These are phyloP conservation scores for Tyrophagus putrescentiae DNA, from an alignment of 1,140 invertebrate genomes.

Conservation along the genomic window DNA sequence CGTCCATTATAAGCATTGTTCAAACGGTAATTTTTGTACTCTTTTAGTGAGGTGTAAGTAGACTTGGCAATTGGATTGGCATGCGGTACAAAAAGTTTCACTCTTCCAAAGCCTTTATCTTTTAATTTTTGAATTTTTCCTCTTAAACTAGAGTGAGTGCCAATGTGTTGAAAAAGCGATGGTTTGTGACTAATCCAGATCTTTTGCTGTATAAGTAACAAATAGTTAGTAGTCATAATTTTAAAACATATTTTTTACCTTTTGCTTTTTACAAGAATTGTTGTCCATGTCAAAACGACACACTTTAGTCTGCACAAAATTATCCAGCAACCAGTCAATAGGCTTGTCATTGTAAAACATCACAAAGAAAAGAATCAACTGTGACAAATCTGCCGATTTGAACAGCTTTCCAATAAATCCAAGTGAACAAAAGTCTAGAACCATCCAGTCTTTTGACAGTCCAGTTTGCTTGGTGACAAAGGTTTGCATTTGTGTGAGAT, in stretches of 20 bases:
- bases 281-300: conserved; percentile 66
- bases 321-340: conserved; percentile 86
- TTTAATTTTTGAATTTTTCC: conserved; percentile 94
- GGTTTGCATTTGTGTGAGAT: conserved; percentile 69
- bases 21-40: conserved; percentile 66
- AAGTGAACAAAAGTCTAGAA: conserved; percentile 82
- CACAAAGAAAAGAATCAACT: conserved; percentile 79
- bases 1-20: conserved; percentile 70
- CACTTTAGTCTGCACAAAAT: conserved; percentile 74
- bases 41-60: conserved; percentile 60
- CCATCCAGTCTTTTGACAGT: conserved; percentile 66
- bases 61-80: conserved; percentile 49
- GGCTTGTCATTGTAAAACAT: conserved; percentile 87
- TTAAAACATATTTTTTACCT: too few species aligned
- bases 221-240: too few species aligned
- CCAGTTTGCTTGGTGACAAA: conserved; percentile 59
- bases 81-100: conserved; percentile 53
- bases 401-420: conserved; percentile 91
- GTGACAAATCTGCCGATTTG: conserved; percentile 68
- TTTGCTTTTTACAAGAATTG: conserved; percentile 67
- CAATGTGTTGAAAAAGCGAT: conserved; percentile 73
- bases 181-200: conserved; percentile 77
- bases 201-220: too few species aligned
- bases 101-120: conserved; percentile 81
- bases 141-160: conserved; percentile 81